Conservation (phyloP, 2,797 vertebrate genomes). For the Ciconia nigra region DNA sequence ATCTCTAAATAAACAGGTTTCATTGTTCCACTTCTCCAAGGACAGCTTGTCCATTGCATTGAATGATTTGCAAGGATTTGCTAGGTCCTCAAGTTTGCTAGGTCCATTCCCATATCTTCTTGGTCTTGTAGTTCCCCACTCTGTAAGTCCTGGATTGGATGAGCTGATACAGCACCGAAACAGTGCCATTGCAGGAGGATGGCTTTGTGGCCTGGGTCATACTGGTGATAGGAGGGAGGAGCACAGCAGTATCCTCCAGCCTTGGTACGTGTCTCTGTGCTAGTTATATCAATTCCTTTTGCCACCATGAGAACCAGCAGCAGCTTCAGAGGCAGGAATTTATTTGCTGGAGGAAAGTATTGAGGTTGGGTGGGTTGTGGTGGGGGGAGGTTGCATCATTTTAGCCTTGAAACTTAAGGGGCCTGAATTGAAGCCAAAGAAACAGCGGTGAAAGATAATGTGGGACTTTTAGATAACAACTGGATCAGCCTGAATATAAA, state of each 20-base stretch:
- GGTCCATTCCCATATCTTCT: rapidly evolving
- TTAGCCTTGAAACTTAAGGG: neutral
- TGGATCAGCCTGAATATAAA: neutral
- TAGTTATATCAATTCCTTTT: neutral
- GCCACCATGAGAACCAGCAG: neutral
- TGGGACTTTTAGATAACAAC: neutral
- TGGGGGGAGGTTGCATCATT: neutral
- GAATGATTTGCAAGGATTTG: neutral
- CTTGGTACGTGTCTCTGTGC: neutral
- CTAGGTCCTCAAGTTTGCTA: neutral
- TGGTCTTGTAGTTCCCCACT: neutral
- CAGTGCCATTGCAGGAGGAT: neutral
- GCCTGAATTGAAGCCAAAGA: neutral
- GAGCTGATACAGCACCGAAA: neutral
- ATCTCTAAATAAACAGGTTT: neutral
- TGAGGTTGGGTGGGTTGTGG: neutral
- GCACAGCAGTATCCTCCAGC: neutral
- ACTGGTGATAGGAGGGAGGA: neutral
- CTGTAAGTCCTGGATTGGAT: neutral
- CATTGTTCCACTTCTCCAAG: neutral
- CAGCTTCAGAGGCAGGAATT: neutral
- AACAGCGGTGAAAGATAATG: neutral
- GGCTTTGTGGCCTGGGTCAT: neutral
- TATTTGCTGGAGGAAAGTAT: neutral
- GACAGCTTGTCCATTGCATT: neutral